phyloP scores from a whole-genome alignment of 2,797 vertebrate genomes.

The Todus mexicanus region DNA sequence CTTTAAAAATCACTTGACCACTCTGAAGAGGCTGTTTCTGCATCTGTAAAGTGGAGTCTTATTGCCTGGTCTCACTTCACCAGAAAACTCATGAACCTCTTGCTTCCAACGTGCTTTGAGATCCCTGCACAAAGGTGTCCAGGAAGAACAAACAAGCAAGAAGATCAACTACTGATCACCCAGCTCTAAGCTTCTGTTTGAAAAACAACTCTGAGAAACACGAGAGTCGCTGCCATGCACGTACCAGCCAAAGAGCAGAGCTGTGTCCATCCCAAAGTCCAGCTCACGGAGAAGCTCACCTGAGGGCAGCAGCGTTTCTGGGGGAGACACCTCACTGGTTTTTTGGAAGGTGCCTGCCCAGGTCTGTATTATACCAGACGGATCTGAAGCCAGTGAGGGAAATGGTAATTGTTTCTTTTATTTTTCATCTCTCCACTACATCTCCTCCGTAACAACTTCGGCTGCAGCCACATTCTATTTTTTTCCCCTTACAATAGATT shows the following conservation, averaged over 20 bases:
- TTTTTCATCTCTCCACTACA: constrained; percentile 1
- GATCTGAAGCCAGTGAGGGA: neutral
- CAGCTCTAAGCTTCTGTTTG: neutral
- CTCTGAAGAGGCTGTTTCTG: neutral
- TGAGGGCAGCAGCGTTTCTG: neutral
- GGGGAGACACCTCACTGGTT: neutral
- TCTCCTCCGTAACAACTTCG: constrained; percentile 7
- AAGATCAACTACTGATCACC: neutral
- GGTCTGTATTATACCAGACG: neutral
- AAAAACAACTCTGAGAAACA: neutral
- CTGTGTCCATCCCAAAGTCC: neutral
- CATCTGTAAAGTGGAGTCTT: neutral
- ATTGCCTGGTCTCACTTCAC: neutral
- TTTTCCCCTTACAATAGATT: constrained; percentile 44
- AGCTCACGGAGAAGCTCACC: neutral
- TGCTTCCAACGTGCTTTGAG: neutral
- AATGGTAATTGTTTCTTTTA: constrained; percentile 13
- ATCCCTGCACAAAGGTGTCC: neutral
- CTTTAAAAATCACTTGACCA: neutral
- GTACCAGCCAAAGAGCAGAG: neutral
- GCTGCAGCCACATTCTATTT: constrained; percentile 35
- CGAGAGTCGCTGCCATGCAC: neutral
- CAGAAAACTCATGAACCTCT: neutral
- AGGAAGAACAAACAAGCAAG: neutral
- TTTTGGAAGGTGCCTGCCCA: neutral